Base-by-base conservation (phyloP, 2,797 vertebrate genomes). In the Oreortyx pictus region DNA sequence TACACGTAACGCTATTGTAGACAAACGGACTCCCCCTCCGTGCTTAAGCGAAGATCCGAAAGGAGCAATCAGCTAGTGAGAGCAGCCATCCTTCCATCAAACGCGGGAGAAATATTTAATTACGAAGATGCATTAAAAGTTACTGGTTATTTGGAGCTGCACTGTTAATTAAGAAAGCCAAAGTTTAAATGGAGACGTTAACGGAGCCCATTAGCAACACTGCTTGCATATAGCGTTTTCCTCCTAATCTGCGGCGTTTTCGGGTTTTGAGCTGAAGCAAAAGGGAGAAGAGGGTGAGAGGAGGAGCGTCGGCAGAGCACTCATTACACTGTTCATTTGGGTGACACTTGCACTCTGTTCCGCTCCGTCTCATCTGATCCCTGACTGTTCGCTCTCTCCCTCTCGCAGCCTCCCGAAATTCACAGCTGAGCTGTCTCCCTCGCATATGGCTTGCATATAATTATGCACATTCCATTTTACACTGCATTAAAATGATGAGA, bases 381-480 rank as follows among this genome's bases (percentile, higher is more conserved):
- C 94, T 98, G 96, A 95, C 97, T 97, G 97, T 96, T 97, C 96
- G 77, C 94, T 97, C 97, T 96, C 95, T 92, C 96, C 97, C 97
- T 97, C 95, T 91, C 94, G 86, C 95, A 95, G 97, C 96, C 97
- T 96, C 96, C 96, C 87, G 86, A 97, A 97, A 97, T 96, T 97
- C 97, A 97, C 97, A 98, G 98, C 97, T 98, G 97, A 98, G 97
- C 97, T 97, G 97, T 97, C 97, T 98, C 97, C 95, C 96, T 97
- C 98, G 97, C 98, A 98, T 98, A 98, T 98, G 98, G 98, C 97
- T 97, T 96, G 97, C 97, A 98, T 98, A 97, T 97, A 97, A 98
- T 98, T 98, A 98, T 97, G 97, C 97, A 97, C 97, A 98, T 98
- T 98, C 97, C 97, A 97, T 98, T 98, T 98, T 98, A 97, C 97